Evolutionary conservation across 2,113 vertebrate genomes (phyloP).

Genomic region (Aptenodytes forsteri): DNA sequence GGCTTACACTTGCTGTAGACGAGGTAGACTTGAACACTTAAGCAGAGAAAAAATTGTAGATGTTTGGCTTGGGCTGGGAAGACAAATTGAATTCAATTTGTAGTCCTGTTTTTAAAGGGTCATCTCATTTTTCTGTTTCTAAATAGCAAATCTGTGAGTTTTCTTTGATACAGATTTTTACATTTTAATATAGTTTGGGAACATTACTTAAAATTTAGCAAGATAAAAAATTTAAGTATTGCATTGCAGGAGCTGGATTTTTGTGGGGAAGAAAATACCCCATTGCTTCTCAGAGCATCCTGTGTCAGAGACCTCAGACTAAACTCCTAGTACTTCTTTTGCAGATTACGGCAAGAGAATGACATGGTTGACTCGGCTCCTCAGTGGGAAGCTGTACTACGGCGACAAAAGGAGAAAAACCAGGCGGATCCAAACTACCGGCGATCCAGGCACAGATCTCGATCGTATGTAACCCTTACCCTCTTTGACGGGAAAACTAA

Average conservation of each 20-base stretch:
- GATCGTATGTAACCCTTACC: constrained; percentile 67
- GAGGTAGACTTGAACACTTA: background rate
- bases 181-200: background rate
- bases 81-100: background rate
- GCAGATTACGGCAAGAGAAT: constrained; percentile 85
- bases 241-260: background rate
- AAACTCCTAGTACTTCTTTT: background rate
- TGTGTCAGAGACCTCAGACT: background rate
- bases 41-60: background rate
- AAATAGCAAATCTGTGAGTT: background rate
- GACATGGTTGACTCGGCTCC: constrained; percentile 87
- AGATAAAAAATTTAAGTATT: background rate
- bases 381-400: constrained; percentile 88
- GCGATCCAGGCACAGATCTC: constrained; percentile 86
- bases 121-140: background rate
- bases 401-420: constrained; percentile 84
- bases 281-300: background rate
- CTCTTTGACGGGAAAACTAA: background rate
- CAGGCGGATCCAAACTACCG: constrained; percentile 79
- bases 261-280: accelerated
- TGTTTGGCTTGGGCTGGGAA: background rate
- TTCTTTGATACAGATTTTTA: background rate
- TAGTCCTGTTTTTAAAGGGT: background rate
- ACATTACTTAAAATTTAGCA: background rate
- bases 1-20: background rate